Evolutionary conservation across 2,113 vertebrate genomes (phyloP).

Genomic region (Clarias magur): DNA sequence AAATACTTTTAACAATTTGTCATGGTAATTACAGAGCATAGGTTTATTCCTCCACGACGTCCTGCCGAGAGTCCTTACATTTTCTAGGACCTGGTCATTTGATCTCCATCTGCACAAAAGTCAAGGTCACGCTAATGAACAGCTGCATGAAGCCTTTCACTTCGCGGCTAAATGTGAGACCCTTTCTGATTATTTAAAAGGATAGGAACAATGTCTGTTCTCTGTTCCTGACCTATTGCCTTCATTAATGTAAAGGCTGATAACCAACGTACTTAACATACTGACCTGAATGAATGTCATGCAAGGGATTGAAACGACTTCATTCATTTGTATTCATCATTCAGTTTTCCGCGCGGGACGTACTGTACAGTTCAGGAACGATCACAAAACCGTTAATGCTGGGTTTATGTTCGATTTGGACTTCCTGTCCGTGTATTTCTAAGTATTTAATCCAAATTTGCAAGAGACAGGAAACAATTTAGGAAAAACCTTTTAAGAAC

Average conservation of each 20-base stretch:
- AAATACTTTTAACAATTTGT: slow-evolving; percentile 24
- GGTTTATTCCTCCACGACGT: slow-evolving; percentile 23
- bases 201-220: neutral
- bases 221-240: neutral
- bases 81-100: slow-evolving; percentile 7
- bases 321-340: neutral
- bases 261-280: neutral
- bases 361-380: neutral
- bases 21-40: slow-evolving; percentile 30
- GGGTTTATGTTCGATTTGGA: neutral
- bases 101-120: neutral
- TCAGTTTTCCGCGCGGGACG: neutral
- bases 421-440: neutral
- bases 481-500: neutral
- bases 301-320: neutral
- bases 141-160: neutral
- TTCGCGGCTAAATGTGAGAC: neutral
- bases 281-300: neutral
- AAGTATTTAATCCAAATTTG: neutral
- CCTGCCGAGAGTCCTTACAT: slow-evolving; percentile 1
- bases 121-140: slow-evolving; percentile 32
- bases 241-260: neutral
- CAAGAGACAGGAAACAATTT: neutral
- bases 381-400: neutral
- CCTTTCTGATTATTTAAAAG: slow-evolving; percentile 28